phyloP scores from a whole-genome alignment of 2,888 invertebrate species.

The Limnephilus lunatus region DNA sequence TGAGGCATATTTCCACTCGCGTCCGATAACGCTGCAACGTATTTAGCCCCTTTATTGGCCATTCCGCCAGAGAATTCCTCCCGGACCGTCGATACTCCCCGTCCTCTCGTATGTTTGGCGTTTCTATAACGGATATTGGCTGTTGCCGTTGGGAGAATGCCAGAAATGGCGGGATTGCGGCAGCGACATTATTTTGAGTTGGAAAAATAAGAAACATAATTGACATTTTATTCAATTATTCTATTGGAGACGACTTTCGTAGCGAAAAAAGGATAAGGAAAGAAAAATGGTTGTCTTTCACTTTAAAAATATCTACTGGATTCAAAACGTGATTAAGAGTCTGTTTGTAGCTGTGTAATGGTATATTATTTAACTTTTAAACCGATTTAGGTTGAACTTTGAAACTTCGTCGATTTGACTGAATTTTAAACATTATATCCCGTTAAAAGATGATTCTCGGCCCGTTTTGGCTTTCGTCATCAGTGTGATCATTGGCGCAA shows the following conservation, averaged over 20 bases:
- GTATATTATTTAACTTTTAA: background rate
- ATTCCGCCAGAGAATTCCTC: background rate
- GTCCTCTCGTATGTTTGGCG: conserved; percentile 14
- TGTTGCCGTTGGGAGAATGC: conserved; percentile 19
- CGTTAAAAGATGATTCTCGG: no score
- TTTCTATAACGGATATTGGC: conserved; percentile 24
- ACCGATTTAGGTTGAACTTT: no score
- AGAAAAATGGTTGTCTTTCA: background rate
- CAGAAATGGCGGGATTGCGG: background rate
- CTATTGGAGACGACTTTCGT: conserved; percentile 7
- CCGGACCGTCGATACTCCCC: background rate
- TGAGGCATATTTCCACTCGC: background rate
- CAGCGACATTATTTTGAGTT: conserved; percentile 18
- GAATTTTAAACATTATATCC: no score
- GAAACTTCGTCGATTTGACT: no score
- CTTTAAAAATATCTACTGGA: background rate
- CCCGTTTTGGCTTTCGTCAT: no score
- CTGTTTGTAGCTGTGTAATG: background rate
- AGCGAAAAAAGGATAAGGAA: background rate
- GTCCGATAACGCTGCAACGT: background rate
- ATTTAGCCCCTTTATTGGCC: background rate
- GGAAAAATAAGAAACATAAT: conserved; percentile 32
- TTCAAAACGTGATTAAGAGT: background rate
- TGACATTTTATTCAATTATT: conserved; percentile 15
- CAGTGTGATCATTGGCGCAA: no score